These are phyloP conservation scores for Pangasianodon gigas DNA, from an alignment of 2,113 vertebrate species.

Conservation along the genomic window DNA sequence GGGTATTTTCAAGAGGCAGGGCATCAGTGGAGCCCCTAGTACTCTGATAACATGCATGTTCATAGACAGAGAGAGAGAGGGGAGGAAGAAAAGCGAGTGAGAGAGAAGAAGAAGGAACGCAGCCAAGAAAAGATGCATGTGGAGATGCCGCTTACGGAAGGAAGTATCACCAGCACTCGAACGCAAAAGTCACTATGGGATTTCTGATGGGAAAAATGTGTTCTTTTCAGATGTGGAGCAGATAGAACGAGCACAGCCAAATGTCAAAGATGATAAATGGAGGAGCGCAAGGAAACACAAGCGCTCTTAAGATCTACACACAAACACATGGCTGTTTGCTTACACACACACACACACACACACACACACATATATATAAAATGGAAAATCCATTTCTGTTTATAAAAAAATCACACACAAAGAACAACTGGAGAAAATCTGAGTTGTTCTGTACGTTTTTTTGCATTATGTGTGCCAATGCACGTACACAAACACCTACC, in stretches of 20 bases:
- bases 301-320: slow-evolving; percentile 56
- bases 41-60: slow-evolving; percentile 73
- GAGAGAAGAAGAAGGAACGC: slow-evolving; percentile 32
- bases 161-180: slow-evolving; percentile 66
- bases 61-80: slow-evolving; percentile 43
- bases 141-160: slow-evolving; percentile 67
- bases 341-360: slow-evolving; percentile 36
- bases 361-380: slow-evolving; percentile 37
- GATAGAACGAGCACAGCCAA: slow-evolving; percentile 75
- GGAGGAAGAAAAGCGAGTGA: background rate
- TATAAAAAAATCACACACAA: background rate
- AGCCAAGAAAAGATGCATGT: slow-evolving; percentile 60
- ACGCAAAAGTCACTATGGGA: slow-evolving; percentile 74
- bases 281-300: slow-evolving; percentile 70
- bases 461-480: slow-evolving; percentile 48
- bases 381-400: slow-evolving; percentile 14
- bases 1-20: slow-evolving; percentile 75
- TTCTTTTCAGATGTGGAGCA: slow-evolving; percentile 77
- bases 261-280: slow-evolving; percentile 80
- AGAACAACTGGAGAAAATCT: background rate
- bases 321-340: slow-evolving; percentile 49
- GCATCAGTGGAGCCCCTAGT: slow-evolving; percentile 73
- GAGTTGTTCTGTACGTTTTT: background rate
- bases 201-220: slow-evolving; percentile 81
- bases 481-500: slow-evolving; percentile 56